A percentile compares a stretch with the other conserved stretches of the same genome.
phyloP scores from a whole-genome alignment of 2,888 invertebrate genomes.

The Tetropium fuscum region DNA sequence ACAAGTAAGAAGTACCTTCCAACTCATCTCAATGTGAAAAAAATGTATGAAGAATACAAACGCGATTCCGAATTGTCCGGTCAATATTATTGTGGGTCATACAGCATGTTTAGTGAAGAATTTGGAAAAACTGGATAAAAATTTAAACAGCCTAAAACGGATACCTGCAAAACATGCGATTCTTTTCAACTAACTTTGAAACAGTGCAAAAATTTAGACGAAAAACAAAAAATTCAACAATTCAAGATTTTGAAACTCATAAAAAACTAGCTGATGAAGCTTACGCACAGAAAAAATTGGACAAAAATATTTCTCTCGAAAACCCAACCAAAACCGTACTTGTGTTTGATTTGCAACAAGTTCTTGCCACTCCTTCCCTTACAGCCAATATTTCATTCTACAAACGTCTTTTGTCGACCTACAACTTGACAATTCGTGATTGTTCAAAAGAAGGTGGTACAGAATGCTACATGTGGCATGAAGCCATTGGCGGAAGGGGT shows the following conservation, averaged over 20 bases:
- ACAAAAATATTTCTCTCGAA: neutral
- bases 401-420: constrained; percentile 29
- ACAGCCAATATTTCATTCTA: constrained; percentile 32
- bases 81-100: neutral
- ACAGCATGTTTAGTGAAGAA: constrained; percentile 12
- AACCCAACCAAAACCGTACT: neutral
- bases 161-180: constrained; percentile 35
- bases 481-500: constrained; percentile 26
- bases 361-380: constrained; percentile 8
- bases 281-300: neutral
- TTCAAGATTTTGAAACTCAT: neutral
- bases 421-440: constrained; percentile 32
- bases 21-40: constrained; percentile 32
- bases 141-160: constrained; percentile 33
- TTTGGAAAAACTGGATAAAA: constrained; percentile 33
- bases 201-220: neutral
- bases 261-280: neutral
- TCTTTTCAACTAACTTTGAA: constrained; percentile 5
- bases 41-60: neutral
- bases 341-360: constrained; percentile 32
- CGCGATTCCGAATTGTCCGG: neutral
- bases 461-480: constrained; percentile 35
- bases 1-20: constrained; percentile 30
- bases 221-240: neutral
- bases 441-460: constrained; percentile 23